Evolutionary conservation across 2,797 vertebrate species (phyloP), one percentile per base, ranked within the genome.

Genomic region (Octomys mimax): DNA sequence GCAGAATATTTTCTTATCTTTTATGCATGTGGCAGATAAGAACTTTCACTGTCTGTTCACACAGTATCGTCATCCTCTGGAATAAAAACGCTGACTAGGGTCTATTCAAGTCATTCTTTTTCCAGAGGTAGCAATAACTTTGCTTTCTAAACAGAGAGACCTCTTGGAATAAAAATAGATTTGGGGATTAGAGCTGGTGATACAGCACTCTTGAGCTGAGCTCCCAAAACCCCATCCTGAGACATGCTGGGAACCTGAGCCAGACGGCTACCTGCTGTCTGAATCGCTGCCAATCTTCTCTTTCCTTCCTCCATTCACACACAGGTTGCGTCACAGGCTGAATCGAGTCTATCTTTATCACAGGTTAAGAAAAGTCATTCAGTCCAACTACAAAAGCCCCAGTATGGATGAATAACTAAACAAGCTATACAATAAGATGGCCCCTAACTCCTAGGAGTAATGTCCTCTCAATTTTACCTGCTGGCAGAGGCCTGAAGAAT

Each of bases 261-360:
- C 77, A 83, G 84, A 66, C 1, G 62, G 78, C 59, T 49, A 39
- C 31, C n/a, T 77, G 59, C 57, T 31, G 10, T 73, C 85, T n/a
- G 18, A 87, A 75, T 85, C 46, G 36, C 22, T 66, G 49, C 90
- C 88, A 91, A 75, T n/a, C 31, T 36, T 79, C 81, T 66, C 6
- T 81, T 95, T 94, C 54, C 88, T 88, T 57, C 33, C 79, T 0
- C 86, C 1, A 83, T 81, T 80, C 21, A 22, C 57, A 77, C 49
- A 46, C n/a, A 73, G 62, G 79, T 82, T 87, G 59, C 54, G 79
- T 73, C 52, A 85, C 24, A 39, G 62, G 79, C 79, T 87, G 59
- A 61, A 82, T 73, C 52, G 82, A 18, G n/a, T 73, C 22, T 89
- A 90, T 96, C 93, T 94, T 92, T 73, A 89, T 81, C 71, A 78